Conservation (phyloP, 2,888 invertebrate genomes). For the Tachina fera region DNA sequence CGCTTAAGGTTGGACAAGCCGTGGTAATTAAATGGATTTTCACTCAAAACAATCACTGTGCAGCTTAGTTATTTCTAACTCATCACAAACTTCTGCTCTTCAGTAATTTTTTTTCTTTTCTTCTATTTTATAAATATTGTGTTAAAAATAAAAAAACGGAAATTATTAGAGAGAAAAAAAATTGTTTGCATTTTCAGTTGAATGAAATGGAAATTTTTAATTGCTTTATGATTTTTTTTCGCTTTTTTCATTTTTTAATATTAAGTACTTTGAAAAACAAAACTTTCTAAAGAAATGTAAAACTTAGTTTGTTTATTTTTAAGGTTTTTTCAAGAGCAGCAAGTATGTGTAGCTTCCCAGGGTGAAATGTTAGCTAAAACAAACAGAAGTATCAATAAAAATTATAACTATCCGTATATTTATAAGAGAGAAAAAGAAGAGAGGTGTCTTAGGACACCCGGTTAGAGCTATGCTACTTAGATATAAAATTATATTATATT, state of each 20-base stretch:
- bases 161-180: conserved; percentile 13
- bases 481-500: no score
- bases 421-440: no score
- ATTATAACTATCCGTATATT: conserved; percentile 8
- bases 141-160: conserved; percentile 38
- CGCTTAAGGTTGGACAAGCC: conserved; percentile 22
- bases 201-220: conserved; percentile 82
- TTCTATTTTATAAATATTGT: conserved; percentile 53
- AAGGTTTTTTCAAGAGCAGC: conserved; percentile 8
- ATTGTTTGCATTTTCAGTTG: conserved; percentile 75
- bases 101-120: not conserved
- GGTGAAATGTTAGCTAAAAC: not conserved
- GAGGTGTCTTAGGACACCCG: no score
- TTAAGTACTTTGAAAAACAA: not conserved
- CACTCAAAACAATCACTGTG: not conserved
- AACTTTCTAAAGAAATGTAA: not conserved
- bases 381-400: conserved; percentile 30
- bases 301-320: not conserved
- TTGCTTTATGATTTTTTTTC: conserved; percentile 74
- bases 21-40: not conserved
- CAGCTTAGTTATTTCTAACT: conserved; percentile 38
- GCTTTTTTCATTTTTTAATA: conserved; percentile 1
- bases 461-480: no score
- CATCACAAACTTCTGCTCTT: conserved; percentile 46
- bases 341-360: conserved; percentile 15